Conservation (phyloP, 2,797 vertebrate species). For the Steatocranus sp. region DNA sequence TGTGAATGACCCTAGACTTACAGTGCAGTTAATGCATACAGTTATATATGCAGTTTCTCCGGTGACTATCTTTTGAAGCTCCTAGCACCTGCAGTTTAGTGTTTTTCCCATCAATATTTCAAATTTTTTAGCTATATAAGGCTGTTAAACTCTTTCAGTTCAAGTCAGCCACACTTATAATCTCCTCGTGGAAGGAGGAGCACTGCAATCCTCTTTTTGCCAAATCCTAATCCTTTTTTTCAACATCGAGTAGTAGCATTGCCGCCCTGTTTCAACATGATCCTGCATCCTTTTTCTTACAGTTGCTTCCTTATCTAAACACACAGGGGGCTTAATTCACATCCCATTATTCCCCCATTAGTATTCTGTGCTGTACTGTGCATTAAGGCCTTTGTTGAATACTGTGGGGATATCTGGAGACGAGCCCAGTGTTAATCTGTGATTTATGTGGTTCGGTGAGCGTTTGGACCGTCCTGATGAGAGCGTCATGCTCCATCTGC, state of each 20-base stretch:
- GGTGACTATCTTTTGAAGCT: not conserved
- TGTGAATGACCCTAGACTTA: not conserved
- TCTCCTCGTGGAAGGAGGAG: slow-evolving; percentile 18
- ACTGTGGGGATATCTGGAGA: slow-evolving; percentile 39
- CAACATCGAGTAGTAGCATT: slow-evolving; percentile 6
- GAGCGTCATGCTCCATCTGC: slow-evolving; percentile 48
- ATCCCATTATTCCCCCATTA: slow-evolving; percentile 28
- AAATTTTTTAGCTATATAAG: not conserved
- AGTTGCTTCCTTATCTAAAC: not conserved
- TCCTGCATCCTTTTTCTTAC: not conserved
- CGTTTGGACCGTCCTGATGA: slow-evolving; percentile 21
- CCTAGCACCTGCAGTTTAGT: accelerated
- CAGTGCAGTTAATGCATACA: not conserved
- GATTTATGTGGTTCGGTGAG: slow-evolving; percentile 49
- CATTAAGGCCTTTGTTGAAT: not conserved
- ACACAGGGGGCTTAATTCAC: not conserved
- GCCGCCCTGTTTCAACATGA: not conserved
- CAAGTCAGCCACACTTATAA: slow-evolving; percentile 14
- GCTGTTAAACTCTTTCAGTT: not conserved
- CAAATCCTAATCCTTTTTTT: slow-evolving; percentile 39
- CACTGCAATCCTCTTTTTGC: slow-evolving; percentile 31
- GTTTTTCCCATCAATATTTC: not conserved
- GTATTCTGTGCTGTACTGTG: slow-evolving; percentile 3
- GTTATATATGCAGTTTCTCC: not conserved
- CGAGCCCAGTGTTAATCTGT: slow-evolving; percentile 51